Evolutionary conservation across 2,888 invertebrate species (phyloP).

Genomic region (Bellardia bayeri): DNA sequence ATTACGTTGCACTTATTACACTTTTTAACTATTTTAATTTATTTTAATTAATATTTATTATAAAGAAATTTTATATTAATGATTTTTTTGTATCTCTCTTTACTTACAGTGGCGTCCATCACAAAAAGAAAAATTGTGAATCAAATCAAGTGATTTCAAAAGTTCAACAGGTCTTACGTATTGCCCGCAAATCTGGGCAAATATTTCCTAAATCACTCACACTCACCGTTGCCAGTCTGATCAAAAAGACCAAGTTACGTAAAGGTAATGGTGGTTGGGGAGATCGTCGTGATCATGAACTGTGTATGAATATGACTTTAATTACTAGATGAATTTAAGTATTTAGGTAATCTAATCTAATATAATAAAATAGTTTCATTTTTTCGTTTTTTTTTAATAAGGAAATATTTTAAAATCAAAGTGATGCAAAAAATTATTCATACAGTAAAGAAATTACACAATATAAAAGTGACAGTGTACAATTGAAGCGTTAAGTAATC

Average conservation of each 20-base stretch:
- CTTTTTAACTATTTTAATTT: background rate
- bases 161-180: slow-evolving; percentile 91
- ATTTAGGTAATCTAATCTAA: slow-evolving; percentile 19
- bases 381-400: slow-evolving; percentile 39
- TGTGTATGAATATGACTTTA: slow-evolving; percentile 91
- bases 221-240: slow-evolving; percentile 87
- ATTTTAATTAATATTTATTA: background rate
- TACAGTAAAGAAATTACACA: background rate
- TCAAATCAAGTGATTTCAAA: slow-evolving; percentile 93
- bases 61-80: background rate
- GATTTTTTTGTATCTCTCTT: slow-evolving; percentile 34
- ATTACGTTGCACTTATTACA: background rate
- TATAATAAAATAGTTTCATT: slow-evolving; percentile 47
- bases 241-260: slow-evolving; percentile 90
- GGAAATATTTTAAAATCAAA: slow-evolving; percentile 38
- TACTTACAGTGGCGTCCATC: slow-evolving; percentile 94
- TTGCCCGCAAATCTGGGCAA: slow-evolving; percentile 87
- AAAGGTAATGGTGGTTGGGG: slow-evolving; percentile 99
- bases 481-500: background rate
- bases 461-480: background rate
- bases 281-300: slow-evolving; percentile 92
- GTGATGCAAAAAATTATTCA: background rate
- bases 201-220: slow-evolving; percentile 90
- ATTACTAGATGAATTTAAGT: slow-evolving; percentile 77
- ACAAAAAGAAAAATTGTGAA: slow-evolving; percentile 96